Percentiles rank a stretch among this genome's conserved stretches.
phyloP scores from a whole-genome alignment of 2,113 vertebrate genomes.

The Tapirus terrestris region DNA sequence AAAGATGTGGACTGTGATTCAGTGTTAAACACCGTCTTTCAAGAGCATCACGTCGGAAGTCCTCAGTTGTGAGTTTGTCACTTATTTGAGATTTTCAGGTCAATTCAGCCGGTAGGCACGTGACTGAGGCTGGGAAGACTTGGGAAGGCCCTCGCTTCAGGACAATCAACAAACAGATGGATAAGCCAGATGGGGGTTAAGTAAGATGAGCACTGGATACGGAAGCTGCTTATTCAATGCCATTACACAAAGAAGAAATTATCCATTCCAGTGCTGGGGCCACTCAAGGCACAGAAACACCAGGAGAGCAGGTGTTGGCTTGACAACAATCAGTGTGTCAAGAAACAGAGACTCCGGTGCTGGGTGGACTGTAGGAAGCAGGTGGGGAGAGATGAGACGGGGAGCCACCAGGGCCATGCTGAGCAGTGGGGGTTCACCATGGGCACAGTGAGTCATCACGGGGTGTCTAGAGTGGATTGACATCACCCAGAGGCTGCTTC shows the following conservation, averaged over 20 bases:
- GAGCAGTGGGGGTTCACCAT: neutral
- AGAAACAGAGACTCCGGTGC: neutral
- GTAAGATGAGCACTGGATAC: too few relatives aligned
- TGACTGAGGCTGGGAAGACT: accelerated
- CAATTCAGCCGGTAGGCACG: too few relatives aligned
- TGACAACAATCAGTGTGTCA: too few relatives aligned
- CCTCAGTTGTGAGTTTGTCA: neutral
- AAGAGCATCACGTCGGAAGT: neutral
- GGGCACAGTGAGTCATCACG: neutral
- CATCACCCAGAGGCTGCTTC: neutral
- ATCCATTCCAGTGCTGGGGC: neutral
- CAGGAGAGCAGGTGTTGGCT: neutral
- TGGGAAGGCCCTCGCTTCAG: neutral
- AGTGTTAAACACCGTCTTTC: accelerated
- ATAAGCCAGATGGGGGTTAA: accelerated
- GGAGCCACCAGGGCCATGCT: accelerated
- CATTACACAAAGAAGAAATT: neutral
- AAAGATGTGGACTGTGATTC: neutral
- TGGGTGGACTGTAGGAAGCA: too few relatives aligned
- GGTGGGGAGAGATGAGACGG: accelerated
- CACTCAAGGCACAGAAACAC: neutral
- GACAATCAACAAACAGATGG: neutral
- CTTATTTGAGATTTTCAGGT: neutral
- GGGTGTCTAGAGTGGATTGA: neutral
- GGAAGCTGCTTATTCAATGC: neutral